These are phyloP conservation scores for Macrotus californicus DNA, from an alignment of 2,113 vertebrate species.

Conservation along the genomic window DNA sequence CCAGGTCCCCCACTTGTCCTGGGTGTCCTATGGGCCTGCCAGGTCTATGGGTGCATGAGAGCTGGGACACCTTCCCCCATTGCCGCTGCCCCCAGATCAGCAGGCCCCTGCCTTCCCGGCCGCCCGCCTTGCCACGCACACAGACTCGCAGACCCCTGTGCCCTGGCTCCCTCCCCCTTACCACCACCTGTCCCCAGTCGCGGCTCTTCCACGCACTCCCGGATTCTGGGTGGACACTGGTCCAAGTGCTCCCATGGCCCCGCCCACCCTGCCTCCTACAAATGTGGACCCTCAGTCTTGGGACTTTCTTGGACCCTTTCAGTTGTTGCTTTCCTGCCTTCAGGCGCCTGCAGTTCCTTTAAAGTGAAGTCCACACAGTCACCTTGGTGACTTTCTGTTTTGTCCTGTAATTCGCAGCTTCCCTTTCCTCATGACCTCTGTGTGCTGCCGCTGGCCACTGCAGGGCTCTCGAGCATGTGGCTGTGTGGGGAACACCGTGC, in stretches of 20 bases:
- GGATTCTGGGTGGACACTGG: neutral
- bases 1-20: fast-evolving
- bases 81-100: fast-evolving
- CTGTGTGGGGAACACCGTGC: neutral
- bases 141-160: no score
- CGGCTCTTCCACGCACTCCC: fast-evolving
- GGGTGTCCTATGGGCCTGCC: fast-evolving
- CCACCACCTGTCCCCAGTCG: fast-evolving
- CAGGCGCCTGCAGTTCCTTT: neutral
- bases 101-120: neutral
- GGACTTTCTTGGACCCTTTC: neutral
- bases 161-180: neutral
- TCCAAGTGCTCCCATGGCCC: neutral
- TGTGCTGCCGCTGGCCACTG: neutral
- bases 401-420: neutral
- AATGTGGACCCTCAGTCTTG: fast-evolving
- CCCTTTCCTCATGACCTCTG: neutral
- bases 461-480: fast-evolving
- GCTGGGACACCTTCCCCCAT: neutral
- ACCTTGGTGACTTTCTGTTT: neutral
- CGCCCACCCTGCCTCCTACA: fast-evolving
- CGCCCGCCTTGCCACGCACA: neutral
- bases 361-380: fast-evolving
- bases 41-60: no score
- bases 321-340: neutral